phyloP scores from a whole-genome alignment of 37 sponge, comb jelly and placozoan genomes.

The Aplysina aerophoba region DNA sequence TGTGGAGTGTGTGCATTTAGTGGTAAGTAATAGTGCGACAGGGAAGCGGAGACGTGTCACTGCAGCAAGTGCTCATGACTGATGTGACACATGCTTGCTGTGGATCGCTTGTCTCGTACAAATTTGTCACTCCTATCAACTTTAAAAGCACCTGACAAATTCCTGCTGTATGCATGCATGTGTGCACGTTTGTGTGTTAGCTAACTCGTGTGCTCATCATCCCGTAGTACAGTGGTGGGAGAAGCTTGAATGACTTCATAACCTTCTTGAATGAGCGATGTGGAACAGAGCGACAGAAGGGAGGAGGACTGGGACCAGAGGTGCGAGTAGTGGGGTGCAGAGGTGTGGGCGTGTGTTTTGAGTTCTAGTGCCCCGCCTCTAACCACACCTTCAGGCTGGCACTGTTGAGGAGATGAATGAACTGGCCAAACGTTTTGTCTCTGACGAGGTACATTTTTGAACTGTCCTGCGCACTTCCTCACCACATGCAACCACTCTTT shows the following conservation, averaged over 20 bases:
- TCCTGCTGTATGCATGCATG: not conserved
- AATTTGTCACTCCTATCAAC: not conserved
- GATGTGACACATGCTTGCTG: not conserved
- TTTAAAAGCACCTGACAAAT: not conserved
- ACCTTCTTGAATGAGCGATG: constrained; percentile 85
- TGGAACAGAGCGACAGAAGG: constrained; percentile 62
- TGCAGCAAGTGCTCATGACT: not conserved
- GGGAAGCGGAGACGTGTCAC: not conserved
- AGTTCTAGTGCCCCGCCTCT: not conserved
- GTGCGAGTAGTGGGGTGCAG: constrained; percentile 35
- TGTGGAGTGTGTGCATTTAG: not conserved
- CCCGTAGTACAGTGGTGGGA: constrained; percentile 78
- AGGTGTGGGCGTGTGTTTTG: not conserved
- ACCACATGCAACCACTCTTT: too few species aligned
- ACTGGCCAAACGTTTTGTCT: constrained; percentile 60
- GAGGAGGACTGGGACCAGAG: constrained; percentile 66
- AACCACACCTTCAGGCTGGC: constrained; percentile 61
- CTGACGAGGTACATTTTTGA: constrained; percentile 11
- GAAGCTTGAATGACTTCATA: constrained; percentile 69
- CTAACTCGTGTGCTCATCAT: not conserved
- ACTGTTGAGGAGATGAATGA: constrained; percentile 72
- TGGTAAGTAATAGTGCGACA: constrained; percentile 27
- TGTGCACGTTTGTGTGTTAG: not conserved
- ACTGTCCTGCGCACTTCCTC: too few species aligned
- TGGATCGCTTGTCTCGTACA: constrained; percentile 10